Base-by-base conservation (phyloP, 2,113 vertebrate genomes). In the Thalassarche chlororhynchos region DNA sequence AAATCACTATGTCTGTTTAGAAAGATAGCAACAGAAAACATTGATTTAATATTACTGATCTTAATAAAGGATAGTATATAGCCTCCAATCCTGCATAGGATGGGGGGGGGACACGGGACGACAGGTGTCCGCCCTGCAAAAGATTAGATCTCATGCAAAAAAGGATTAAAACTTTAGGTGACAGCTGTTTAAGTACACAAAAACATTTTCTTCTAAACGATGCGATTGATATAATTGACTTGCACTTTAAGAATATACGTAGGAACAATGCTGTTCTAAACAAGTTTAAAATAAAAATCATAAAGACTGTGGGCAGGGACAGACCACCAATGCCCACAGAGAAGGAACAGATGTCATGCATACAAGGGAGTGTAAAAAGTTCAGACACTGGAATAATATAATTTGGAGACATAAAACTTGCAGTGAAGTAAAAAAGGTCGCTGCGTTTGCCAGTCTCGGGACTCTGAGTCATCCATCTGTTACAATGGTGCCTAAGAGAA, bases 31-130 rank as follows among this genome's bases (percentile, higher is more conserved):
- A 66, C 6, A 60, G 55, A 78, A 62, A 78, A n/a, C 14, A 28
- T 1, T 26, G 38, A 71, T 78, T 71, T 9, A 74, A n/a, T 23
- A 55, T 29, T 28, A 46, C 7, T 31, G 23, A 72, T 42, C 40
- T 78, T 62, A 62, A 75, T 54, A 54, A 38, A 69, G 28, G 8
- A 52, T 9, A 49, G 11, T 25, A 44, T 20, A 40, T 1, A 58
- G 34, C 54, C 24, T 80, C n/a, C 51, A 84, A 9, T 34, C 12
- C 38, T 54, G 61, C 65, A 31, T 0, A 47, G 51, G 25, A 18
- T 17, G 8, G 5, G 7, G 14, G 29, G 17, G 9, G 8, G 9
- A 49, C 1, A 49, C 1, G 1, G 28, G 25, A 61, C 6, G 25
- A 61, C 6, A 44, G 21, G 19, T 66, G 31, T 26, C 24, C 42